These are phyloP conservation scores for Atrina japonica DNA, from an alignment of 2,888 invertebrate species.

Conservation along the genomic window DNA sequence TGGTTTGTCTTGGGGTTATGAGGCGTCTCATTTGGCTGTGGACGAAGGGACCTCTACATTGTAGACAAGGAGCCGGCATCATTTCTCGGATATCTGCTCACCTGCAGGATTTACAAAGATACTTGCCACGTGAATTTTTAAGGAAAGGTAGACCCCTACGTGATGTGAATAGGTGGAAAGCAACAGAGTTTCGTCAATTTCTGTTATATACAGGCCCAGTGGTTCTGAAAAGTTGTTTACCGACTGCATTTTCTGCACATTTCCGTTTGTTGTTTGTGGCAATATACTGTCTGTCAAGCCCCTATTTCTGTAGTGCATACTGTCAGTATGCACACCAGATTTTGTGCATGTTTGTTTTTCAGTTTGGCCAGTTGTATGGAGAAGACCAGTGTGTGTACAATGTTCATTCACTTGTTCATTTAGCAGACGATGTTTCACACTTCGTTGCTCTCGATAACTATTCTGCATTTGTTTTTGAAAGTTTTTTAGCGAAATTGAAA, in stretches of 20 bases:
- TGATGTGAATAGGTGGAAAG: slow-evolving; percentile 68
- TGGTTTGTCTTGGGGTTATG: slow-evolving; percentile 70
- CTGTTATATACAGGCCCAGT: slow-evolving; percentile 64
- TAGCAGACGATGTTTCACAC: slow-evolving; percentile 72
- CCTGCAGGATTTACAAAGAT: slow-evolving; percentile 23
- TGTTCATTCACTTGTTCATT: too few relatives aligned
- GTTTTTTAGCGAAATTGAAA: slow-evolving; percentile 64
- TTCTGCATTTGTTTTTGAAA: slow-evolving; percentile 78
- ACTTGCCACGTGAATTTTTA: slow-evolving; percentile 59
- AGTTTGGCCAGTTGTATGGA: too few relatives aligned
- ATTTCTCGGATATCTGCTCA: slow-evolving; percentile 45
- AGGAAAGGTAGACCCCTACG: slow-evolving; percentile 53
- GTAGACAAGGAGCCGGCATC: slow-evolving; percentile 36
- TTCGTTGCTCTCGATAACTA: slow-evolving; percentile 73
- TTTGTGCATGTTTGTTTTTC: too few relatives aligned
- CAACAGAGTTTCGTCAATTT: slow-evolving; percentile 68
- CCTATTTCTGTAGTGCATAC: too few relatives aligned
- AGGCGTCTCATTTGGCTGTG: slow-evolving; percentile 52
- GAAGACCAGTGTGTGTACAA: too few relatives aligned
- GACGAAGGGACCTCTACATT: slow-evolving; percentile 51
- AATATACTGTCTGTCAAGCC: too few relatives aligned
- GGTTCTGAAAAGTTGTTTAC: too few relatives aligned
- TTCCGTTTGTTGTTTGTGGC: too few relatives aligned
- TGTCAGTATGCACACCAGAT: too few relatives aligned
- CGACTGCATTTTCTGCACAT: too few relatives aligned